Base-by-base conservation (phyloP, 2,888 invertebrate species). In the Lasioglossum oenotherae region DNA sequence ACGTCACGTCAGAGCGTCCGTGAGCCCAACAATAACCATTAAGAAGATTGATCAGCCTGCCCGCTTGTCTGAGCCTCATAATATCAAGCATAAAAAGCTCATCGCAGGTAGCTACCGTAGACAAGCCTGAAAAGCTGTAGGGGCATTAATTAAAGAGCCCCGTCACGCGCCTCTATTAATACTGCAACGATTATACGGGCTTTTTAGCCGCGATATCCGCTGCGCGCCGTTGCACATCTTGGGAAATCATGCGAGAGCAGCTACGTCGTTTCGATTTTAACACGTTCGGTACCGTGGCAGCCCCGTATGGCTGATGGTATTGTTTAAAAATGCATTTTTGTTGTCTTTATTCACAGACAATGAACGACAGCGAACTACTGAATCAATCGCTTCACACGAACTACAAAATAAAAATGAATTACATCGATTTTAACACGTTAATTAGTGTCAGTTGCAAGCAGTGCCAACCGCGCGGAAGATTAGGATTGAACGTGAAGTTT, bases 21-120 rank as follows among this genome's bases (percentile, higher is more conserved):
- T 60, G 81, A 85, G 75, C 77, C 85, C 81, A 85, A 86, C 86
- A 86, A 85, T 85, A 85, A 86, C 86, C 86, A 86, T 86, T 86
- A 86, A 86, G 86, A 85, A 86, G 85, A 86, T 86, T 85, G 86
- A 86, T 86, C 86, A 85, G 80, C 81, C 85, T 35, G 67, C 64
- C 77, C 77, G 78, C 86, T 74, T 67, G 86, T 81, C 77, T 53
- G 78, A 12, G 57, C 72, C 85, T 81, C 78, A 73, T 80, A 83
- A 78, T 78, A 76, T 75, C 81, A 57, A 38, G 81, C 78, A 69
- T 85, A 86, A 85, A 86, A 86, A 85, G 85, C 80, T 80, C 85
- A 78, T 84, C 85, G 78, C 53, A 72, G 78, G 84, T 84, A 85
- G 86, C 86, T 85, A 81, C 85, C 81, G 81, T 86, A 57, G 81